These are phyloP conservation scores for Cebus imitator DNA, from an alignment of 2,113 vertebrate species.

Conservation along the genomic window DNA sequence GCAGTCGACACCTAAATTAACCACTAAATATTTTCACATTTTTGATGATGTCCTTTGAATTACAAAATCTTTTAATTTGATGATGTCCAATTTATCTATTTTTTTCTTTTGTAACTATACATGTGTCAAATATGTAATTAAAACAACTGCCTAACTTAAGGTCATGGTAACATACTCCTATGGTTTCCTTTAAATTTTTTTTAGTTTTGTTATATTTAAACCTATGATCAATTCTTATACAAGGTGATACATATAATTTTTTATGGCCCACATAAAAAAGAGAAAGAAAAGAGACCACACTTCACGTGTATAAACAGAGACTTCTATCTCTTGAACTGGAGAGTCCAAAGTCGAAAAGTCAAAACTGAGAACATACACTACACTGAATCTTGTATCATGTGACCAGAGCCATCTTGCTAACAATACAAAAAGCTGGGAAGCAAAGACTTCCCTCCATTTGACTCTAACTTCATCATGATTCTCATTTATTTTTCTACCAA, in stretches of 20 bases:
- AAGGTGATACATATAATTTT: neutral
- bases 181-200: neutral
- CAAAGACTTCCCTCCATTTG: neutral
- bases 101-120: neutral
- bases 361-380: neutral
- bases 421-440: neutral
- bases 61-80: neutral
- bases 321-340: neutral
- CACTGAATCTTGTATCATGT: neutral
- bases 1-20: neutral
- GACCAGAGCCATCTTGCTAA: neutral
- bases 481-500: neutral
- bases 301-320: neutral
- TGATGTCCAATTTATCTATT: neutral
- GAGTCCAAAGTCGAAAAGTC: neutral
- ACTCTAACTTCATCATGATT: neutral
- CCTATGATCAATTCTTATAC: neutral
- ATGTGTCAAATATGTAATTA: neutral
- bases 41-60: neutral
- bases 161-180: neutral
- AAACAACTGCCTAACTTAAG: neutral
- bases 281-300: neutral
- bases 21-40: neutral
- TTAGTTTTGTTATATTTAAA: neutral
- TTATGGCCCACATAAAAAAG: neutral